Evolutionary conservation across 2,888 invertebrate genomes (phyloP).

Genomic region (Scrobipalpa atriplicella): DNA sequence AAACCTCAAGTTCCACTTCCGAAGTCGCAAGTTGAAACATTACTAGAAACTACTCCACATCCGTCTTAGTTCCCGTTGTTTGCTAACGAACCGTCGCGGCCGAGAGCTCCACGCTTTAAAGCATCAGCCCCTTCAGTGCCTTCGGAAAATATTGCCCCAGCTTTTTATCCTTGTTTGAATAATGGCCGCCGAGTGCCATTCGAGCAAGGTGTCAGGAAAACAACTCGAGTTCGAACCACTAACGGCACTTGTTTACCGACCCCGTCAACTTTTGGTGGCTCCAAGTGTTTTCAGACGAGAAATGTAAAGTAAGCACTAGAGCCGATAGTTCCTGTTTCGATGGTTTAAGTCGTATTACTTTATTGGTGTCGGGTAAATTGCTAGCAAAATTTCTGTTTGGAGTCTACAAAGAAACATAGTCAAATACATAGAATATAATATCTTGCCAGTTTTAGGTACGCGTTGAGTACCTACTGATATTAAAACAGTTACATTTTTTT

Average conservation of each 20-base stretch:
- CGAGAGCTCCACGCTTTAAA: conserved; percentile 80
- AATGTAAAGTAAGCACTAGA: conserved; percentile 79
- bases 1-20: conserved; percentile 12
- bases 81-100: conserved; percentile 77
- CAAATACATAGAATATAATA: too few relatives aligned
- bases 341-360: too few relatives aligned
- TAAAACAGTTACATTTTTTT: too few relatives aligned
- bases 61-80: conserved; percentile 65
- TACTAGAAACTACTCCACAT: conserved; percentile 48
- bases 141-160: conserved; percentile 80
- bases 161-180: conserved; percentile 83
- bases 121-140: conserved; percentile 77
- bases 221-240: conserved; percentile 74
- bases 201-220: conserved; percentile 77
- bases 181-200: conserved; percentile 76
- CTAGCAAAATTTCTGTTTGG: too few relatives aligned
- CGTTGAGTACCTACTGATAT: too few relatives aligned
- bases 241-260: conserved; percentile 77
- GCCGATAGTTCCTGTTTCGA: conserved; percentile 43
- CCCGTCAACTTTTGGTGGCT: conserved; percentile 73
- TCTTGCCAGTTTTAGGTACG: too few relatives aligned
- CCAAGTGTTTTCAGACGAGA: conserved; percentile 74
- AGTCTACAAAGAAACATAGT: too few relatives aligned
- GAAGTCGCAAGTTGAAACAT: conserved; percentile 13
- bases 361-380: too few relatives aligned